A percentile compares a stretch with the other conserved stretches of the same genome.
Evolutionary conservation across 2,888 invertebrate genomes (phyloP).

Genomic region (Coremacera marginata): DNA sequence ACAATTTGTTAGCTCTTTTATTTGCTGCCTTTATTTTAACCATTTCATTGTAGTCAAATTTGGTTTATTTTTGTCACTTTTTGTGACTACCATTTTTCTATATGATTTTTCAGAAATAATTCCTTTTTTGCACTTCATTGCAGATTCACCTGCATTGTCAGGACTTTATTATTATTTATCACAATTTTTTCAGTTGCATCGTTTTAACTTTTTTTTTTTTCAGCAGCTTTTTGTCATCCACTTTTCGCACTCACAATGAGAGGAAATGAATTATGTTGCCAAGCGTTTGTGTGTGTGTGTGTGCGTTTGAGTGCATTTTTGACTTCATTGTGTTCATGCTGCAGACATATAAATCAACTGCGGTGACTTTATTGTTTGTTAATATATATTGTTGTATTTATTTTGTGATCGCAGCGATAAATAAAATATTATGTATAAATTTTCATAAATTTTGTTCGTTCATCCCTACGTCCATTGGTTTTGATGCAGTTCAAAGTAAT

Average conservation of each 20-base stretch:
- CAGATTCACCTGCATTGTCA: slow-evolving; percentile 65
- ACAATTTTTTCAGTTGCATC: slow-evolving; percentile 28
- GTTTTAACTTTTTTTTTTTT: slow-evolving; percentile 12
- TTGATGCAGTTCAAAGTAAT: slow-evolving; percentile 4
- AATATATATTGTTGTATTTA: slow-evolving; percentile 43
- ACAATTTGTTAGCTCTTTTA: background rate
- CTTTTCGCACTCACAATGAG: slow-evolving; percentile 61
- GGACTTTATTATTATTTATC: slow-evolving; percentile 44
- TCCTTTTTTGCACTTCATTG: slow-evolving; percentile 49
- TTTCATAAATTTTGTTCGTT: slow-evolving; percentile 11
- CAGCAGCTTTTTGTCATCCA: slow-evolving; percentile 21
- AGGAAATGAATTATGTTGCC: slow-evolving; percentile 66
- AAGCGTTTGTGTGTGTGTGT: slow-evolving; percentile 16
- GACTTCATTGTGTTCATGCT: slow-evolving; percentile 57
- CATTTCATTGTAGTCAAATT: slow-evolving; percentile 23
- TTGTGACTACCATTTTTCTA: slow-evolving; percentile 1
- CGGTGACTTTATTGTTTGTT: slow-evolving; percentile 63
- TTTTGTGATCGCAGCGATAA: slow-evolving; percentile 27
- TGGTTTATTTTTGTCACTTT: slow-evolving; percentile 5
- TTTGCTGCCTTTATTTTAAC: slow-evolving; percentile 18
- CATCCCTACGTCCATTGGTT: background rate
- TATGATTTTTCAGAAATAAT: slow-evolving; percentile 20
- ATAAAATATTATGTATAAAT: slow-evolving; percentile 31
- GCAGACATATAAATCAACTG: slow-evolving; percentile 66
- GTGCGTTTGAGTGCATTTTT: slow-evolving; percentile 59